These are phyloP conservation scores for Anolis carolinensis DNA, from an alignment of 2,113 vertebrate genomes.

Conservation along the genomic window DNA sequence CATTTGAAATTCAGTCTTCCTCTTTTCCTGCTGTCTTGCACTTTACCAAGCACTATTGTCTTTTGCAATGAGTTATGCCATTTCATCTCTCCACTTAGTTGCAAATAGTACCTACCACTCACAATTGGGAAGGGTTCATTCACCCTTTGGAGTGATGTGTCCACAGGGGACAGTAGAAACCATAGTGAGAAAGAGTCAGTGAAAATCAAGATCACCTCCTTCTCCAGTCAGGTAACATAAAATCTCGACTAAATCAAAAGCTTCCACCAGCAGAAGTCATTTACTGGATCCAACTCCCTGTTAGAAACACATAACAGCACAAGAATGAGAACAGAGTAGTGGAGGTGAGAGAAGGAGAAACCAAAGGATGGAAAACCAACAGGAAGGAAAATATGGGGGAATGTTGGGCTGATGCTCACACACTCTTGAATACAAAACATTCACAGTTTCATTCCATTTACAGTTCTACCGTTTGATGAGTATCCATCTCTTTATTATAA, in stretches of 20 bases:
- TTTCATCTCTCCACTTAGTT: no score
- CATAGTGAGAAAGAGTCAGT: not conserved
- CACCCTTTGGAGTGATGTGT: not conserved
- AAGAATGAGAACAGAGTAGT: not conserved
- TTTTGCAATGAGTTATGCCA: no score
- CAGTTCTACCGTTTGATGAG: not conserved
- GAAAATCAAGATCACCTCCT: not conserved
- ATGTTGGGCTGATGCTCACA: not conserved
- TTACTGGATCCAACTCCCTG: not conserved
- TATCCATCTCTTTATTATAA: not conserved
- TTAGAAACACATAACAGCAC: not conserved
- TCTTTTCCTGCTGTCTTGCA: no score
- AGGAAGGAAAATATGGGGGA: not conserved
- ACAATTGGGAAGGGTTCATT: not conserved
- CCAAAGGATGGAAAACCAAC: not conserved
- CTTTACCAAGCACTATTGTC: no score
- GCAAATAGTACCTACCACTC: no score
- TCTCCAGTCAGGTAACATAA: not conserved
- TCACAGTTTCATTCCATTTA: not conserved
- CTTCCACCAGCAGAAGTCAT: not conserved
- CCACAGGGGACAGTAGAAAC: not conserved
- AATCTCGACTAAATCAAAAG: not conserved
- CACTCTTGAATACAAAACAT: not conserved
- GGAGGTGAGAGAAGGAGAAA: not conserved
- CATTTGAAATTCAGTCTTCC: no score